phyloP scores from a whole-genome alignment of 1,140 invertebrate genomes.

The Drosophila athabasca region DNA sequence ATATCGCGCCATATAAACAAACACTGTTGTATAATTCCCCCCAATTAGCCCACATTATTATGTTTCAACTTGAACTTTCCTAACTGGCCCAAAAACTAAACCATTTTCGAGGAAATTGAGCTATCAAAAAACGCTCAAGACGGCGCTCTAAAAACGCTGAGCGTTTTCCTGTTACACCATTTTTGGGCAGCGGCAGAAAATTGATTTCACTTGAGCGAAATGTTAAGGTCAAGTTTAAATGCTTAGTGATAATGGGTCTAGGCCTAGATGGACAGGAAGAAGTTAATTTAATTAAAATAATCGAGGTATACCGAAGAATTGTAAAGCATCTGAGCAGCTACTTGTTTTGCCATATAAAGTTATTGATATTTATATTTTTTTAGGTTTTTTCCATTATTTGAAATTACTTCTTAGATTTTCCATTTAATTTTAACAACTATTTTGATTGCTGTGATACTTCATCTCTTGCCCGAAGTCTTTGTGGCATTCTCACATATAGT shows the following conservation, averaged over 20 bases:
- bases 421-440: background rate
- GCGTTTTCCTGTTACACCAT: constrained; percentile 17
- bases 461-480: no score
- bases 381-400: no score
- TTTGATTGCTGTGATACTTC: no score
- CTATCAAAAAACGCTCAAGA: constrained; percentile 57
- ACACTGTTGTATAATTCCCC: constrained; percentile 53
- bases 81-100: constrained; percentile 19
- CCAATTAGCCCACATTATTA: constrained; percentile 73
- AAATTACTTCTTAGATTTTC: constrained; percentile 10
- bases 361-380: no score
- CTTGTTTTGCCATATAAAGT: no score
- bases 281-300: no score
- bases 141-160: constrained; percentile 19
- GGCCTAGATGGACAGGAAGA: no score
- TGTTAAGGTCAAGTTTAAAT: constrained; percentile 39
- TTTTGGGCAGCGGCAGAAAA: background rate
- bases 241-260: no score
- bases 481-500: background rate
- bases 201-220: constrained; percentile 5
- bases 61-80: constrained; percentile 73
- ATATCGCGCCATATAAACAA: constrained; percentile 44
- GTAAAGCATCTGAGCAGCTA: no score
- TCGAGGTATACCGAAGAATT: no score
- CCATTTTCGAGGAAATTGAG: constrained; percentile 48